Evolutionary conservation across 2,113 vertebrate genomes (phyloP).

Genomic region (Ascaphus truei): DNA sequence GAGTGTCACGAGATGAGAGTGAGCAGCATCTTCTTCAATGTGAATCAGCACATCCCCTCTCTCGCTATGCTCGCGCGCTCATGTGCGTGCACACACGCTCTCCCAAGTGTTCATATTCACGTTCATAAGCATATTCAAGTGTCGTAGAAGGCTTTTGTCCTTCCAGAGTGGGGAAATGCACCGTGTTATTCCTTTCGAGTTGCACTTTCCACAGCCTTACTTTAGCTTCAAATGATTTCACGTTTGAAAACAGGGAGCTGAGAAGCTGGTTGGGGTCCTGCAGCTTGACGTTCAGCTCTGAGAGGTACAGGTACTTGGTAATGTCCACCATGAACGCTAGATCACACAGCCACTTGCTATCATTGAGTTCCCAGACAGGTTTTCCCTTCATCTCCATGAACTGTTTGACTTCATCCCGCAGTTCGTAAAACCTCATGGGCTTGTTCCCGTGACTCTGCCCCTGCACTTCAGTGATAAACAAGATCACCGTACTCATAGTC

Average conservation of each 20-base stretch:
- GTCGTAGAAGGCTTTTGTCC: conserved; percentile 35
- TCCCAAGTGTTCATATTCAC: no score
- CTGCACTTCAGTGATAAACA: conserved; percentile 36
- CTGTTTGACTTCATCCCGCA: conserved; percentile 31
- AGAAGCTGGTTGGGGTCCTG: conserved; percentile 44
- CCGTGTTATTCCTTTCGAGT: conserved; percentile 30
- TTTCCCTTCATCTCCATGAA: conserved; percentile 39
- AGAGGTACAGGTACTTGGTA: conserved; percentile 37
- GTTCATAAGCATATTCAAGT: no score
- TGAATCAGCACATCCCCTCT: no score
- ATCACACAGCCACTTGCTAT: conserved; percentile 40
- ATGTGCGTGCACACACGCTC: no score
- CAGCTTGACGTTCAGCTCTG: conserved; percentile 41
- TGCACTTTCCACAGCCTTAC: conserved; percentile 39
- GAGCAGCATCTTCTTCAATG: no score
- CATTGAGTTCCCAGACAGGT: conserved; percentile 34
- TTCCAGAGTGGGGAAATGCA: conserved; percentile 37
- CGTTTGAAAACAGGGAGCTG: conserved; percentile 36
- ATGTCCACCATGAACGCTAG: conserved; percentile 17
- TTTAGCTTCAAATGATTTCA: conserved; percentile 41
- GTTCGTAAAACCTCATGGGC: conserved; percentile 33
- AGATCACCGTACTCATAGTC: conserved; percentile 35
- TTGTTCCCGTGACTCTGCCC: conserved; percentile 21
- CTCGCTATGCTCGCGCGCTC: no score
- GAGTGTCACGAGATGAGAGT: no score